These are phyloP conservation scores for Psittacula echo DNA, from an alignment of 2,797 vertebrate species.

Conservation along the genomic window DNA sequence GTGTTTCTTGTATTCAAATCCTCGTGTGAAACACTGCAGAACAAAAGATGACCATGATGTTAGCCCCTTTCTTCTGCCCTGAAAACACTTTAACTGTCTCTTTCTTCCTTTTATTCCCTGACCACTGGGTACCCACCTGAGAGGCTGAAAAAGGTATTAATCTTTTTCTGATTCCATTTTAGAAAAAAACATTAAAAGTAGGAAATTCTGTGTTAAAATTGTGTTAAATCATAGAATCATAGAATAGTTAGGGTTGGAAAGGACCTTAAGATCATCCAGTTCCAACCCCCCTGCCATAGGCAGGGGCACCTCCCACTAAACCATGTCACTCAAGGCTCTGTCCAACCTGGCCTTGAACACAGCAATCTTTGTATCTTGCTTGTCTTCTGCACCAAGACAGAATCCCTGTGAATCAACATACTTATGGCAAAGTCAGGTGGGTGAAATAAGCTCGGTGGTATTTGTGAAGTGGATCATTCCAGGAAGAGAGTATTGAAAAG, in stretches of 20 bases:
- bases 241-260: too few species aligned
- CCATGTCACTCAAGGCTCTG: too few species aligned
- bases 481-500: background rate
- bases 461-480: background rate
- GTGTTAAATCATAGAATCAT: background rate
- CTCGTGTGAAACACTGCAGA: slow-evolving; percentile 93
- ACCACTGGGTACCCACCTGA: background rate
- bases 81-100: background rate
- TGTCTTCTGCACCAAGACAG: background rate
- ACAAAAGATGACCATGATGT: slow-evolving; percentile 24
- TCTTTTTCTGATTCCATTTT: background rate
- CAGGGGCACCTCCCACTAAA: too few species aligned
- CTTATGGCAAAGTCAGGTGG: background rate
- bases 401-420: background rate
- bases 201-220: background rate
- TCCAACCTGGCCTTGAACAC: too few species aligned
- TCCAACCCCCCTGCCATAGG: too few species aligned
- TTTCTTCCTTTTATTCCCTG: background rate
- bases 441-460: background rate
- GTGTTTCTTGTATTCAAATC: slow-evolving; percentile 98
- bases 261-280: too few species aligned
- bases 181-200: background rate
- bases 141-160: fast-evolving
- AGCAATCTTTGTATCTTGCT: background rate
- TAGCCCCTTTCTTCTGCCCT: slow-evolving; percentile 1